Evolutionary conservation across 2,888 invertebrate genomes (phyloP).

Genomic region (Venusia cambrica): DNA sequence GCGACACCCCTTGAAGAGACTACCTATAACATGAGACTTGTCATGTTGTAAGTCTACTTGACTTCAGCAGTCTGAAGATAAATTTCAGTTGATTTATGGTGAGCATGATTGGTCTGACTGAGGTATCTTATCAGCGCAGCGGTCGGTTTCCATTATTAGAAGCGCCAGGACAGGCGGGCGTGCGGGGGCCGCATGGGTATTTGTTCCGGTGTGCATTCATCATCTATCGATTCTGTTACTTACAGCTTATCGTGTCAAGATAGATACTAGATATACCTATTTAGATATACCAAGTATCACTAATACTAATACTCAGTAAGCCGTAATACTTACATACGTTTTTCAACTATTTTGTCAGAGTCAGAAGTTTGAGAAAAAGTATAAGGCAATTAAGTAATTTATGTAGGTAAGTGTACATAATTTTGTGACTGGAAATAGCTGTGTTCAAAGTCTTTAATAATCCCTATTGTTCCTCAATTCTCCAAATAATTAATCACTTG

Average conservation of each 20-base stretch:
- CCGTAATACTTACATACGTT: no score
- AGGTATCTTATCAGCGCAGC: constrained; percentile 37
- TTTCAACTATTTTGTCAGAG: no score
- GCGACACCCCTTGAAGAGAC: no score
- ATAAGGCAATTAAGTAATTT: constrained; percentile 3
- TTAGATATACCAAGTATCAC: no score
- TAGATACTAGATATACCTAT: constrained; percentile 8
- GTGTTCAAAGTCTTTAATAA: not conserved
- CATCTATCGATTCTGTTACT: constrained; percentile 26
- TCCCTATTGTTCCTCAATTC: constrained; percentile 4
- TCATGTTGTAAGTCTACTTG: no score
- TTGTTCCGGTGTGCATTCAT: constrained; percentile 43
- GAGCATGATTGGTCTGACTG: constrained; percentile 21
- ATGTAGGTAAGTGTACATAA: not conserved
- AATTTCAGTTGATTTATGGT: constrained; percentile 20
- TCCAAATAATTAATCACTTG: constrained; percentile 10
- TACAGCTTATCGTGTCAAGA: constrained; percentile 14
- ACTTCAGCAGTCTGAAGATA: no score
- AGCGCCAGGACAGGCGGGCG: constrained; percentile 25
- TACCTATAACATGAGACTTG: no score
- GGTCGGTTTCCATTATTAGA: constrained; percentile 28
- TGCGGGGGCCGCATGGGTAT: constrained; percentile 37
- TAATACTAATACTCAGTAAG: no score
- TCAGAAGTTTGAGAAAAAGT: no score
- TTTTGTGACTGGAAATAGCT: no score